Conservation (phyloP, 2,888 invertebrate species). For the Dolichopus griseipennis region DNA sequence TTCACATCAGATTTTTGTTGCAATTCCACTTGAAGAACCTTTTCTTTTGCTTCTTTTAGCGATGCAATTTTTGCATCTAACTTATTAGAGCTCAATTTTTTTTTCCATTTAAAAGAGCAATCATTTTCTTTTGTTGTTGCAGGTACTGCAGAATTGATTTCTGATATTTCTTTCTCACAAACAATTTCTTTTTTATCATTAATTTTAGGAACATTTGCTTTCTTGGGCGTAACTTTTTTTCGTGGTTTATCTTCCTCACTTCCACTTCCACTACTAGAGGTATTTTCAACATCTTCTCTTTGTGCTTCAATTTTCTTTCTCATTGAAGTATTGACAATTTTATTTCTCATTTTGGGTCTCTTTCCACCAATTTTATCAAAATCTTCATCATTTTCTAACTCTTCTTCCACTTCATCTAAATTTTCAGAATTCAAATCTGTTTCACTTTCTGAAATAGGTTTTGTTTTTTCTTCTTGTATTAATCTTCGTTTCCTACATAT, state of each 20-base stretch:
- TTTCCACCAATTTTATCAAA: constrained; percentile 38
- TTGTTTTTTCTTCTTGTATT: constrained; percentile 14
- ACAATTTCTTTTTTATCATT: constrained; percentile 35
- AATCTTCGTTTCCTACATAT: background rate
- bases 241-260: constrained; percentile 34
- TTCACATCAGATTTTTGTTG: background rate
- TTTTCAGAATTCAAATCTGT: constrained; percentile 44
- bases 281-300: constrained; percentile 32
- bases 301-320: constrained; percentile 37
- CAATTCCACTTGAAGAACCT: background rate
- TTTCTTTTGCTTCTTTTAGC: background rate
- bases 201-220: constrained; percentile 28
- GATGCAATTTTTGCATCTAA: background rate
- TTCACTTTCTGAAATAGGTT: constrained; percentile 41
- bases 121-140: background rate
- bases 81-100: background rate
- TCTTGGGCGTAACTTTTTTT: background rate
- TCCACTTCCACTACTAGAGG: constrained; percentile 36
- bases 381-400: constrained; percentile 26
- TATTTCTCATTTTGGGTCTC: constrained; percentile 37
- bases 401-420: constrained; percentile 38
- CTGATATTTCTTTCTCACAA: constrained; percentile 24
- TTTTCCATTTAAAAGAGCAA: background rate
- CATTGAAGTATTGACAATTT: constrained; percentile 31
- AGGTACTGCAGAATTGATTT: background rate